Percentiles rank a stretch among this genome's conserved stretches.
phyloP scores from a whole-genome alignment of 92 coral and sea anemone species.

The Porites cylindrica region DNA sequence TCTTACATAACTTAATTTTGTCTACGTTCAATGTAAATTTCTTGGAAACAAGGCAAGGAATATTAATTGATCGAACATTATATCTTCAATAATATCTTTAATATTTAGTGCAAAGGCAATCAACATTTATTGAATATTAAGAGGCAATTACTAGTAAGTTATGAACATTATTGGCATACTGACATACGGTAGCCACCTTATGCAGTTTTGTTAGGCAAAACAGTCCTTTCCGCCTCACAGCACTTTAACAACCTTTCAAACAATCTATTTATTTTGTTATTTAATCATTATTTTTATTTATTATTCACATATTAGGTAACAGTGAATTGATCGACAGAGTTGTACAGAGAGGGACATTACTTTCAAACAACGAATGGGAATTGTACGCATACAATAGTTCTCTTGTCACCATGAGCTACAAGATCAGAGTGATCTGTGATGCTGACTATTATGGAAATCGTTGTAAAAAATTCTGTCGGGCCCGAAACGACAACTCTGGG shows the following conservation, averaged over 20 bases:
- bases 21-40: too few relatives aligned
- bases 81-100: too few relatives aligned
- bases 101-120: too few relatives aligned
- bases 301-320: not conserved
- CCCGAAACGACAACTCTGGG: conserved; percentile 86
- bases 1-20: too few relatives aligned
- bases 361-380: conserved; percentile 92
- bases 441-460: conserved; percentile 72
- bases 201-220: too few relatives aligned
- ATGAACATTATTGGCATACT: too few relatives aligned
- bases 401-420: conserved; percentile 83
- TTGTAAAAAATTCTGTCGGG: conserved; percentile 77
- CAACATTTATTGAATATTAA: too few relatives aligned
- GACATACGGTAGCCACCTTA: too few relatives aligned
- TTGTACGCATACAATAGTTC: conserved; percentile 80
- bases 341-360: conserved; percentile 70
- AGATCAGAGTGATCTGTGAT: conserved; percentile 84
- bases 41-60: too few relatives aligned
- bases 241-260: not conserved
- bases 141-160: too few relatives aligned
- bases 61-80: too few relatives aligned
- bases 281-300: not conserved
- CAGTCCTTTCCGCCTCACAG: not conserved
- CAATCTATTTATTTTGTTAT: too few relatives aligned
- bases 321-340: conserved; percentile 76